Evolutionary conservation across 2,797 vertebrate genomes (phyloP), one percentile per base, ranked within the genome.

Genomic region (Hephaestus fuliginosus): DNA sequence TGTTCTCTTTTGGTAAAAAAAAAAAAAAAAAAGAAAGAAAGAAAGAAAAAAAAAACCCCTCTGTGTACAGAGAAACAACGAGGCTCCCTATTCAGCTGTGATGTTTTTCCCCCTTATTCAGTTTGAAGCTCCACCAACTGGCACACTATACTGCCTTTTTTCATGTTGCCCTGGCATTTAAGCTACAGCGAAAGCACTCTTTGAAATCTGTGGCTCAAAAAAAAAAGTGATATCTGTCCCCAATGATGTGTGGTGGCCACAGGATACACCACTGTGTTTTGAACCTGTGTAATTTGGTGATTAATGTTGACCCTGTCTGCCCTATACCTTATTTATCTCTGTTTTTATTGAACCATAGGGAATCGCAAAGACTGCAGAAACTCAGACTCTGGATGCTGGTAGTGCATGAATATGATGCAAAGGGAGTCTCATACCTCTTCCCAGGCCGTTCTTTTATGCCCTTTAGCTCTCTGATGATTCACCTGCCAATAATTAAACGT

Each of bases 91-190:
- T 91, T 90, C 82, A 89, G 84, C 92, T 90, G 87, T 93, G 89
- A 94, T 92, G 86, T 90, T 89, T 88, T 89, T 82, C 89, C 87
- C 84, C 55, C 88, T 84, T 82, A 86, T 94, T 92, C 92, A 83
- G 89, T 94, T 92, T 94, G 93, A 94, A 93, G 91, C 89, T 87
- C 83, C 86, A 93, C 92, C 94, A 95, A 92, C 88, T 93, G 91
- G 92, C 93, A 74, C 80, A 78, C 75, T 85, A 76, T 76, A 76
- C 73, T 74, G 60, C 63, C 78, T 86, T 86, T 33, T 88, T 89
- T 86, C 80, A 87, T 89, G 86, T 90, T 84, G 86, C 79, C 87
- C 89, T 93, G 91, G 89, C 91, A 93, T 93, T 93, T 89, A 88
- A 89, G 82, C 87, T 89, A 83, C 85, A 74, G 82, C 69, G 60